Evolutionary conservation across 2,888 invertebrate species (phyloP).

Genomic region (Artemia sinica): DNA sequence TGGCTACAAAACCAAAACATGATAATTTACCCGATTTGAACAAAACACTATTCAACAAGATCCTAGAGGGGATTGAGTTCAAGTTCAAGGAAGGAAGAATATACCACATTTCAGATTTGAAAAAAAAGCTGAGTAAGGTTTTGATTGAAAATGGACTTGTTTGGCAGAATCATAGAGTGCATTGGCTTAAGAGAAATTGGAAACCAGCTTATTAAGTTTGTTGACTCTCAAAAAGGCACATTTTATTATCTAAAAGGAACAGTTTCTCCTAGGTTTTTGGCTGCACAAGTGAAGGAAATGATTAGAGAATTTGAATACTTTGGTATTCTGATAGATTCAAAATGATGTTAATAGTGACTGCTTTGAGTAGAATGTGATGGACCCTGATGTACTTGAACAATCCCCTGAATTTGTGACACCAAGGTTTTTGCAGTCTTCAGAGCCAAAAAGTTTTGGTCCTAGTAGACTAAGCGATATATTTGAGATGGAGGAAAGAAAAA

Average conservation of each 20-base stretch:
- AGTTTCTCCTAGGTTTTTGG: too few relatives aligned
- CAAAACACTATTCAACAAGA: neutral
- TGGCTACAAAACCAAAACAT: neutral
- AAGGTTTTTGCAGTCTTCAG: neutral
- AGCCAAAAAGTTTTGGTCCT: neutral
- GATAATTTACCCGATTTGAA: neutral
- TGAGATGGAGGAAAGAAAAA: slow-evolving; percentile 5
- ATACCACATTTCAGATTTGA: too few relatives aligned
- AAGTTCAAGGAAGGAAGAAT: neutral
- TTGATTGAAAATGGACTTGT: too few relatives aligned
- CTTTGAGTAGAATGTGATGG: neutral
- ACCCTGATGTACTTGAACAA: neutral
- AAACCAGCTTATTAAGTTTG: neutral
- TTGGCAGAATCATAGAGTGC: neutral
- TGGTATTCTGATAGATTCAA: neutral
- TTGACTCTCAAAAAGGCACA: neutral
- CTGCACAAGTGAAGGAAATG: neutral
- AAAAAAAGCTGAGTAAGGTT: too few relatives aligned
- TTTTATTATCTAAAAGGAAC: too few relatives aligned
- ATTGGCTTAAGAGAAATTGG: neutral
- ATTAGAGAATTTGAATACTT: neutral
- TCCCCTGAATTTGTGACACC: neutral
- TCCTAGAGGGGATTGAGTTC: slow-evolving; percentile 1
- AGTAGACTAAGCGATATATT: neutral
- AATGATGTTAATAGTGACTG: neutral